A percentile compares a stretch with the other conserved stretches of the same genome.
These are phyloP conservation scores for Urocynchramus pylzowi DNA, from an alignment of 2,113 vertebrate genomes.

Conservation along the genomic window DNA sequence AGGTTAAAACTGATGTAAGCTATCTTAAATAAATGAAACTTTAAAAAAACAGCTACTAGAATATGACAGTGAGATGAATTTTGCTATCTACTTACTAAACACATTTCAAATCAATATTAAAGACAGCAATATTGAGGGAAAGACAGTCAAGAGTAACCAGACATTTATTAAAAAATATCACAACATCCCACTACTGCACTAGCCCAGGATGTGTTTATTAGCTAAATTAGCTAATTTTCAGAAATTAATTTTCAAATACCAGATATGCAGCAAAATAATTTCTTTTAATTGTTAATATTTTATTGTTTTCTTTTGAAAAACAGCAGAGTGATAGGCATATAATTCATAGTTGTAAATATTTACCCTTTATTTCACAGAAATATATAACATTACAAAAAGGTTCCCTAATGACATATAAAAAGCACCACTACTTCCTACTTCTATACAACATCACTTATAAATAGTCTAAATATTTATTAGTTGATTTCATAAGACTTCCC, in stretches of 20 bases:
- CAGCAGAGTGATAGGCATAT: neutral
- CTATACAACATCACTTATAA: neutral
- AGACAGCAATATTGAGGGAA: neutral
- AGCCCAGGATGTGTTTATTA: neutral
- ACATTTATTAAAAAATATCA: neutral
- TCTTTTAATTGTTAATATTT: neutral
- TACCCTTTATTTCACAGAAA: neutral
- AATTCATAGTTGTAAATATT: neutral
- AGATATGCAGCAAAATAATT: neutral
- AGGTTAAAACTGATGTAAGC: neutral
- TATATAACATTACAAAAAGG: neutral
- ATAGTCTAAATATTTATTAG: neutral
- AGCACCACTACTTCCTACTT: neutral
- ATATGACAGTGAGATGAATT: neutral
- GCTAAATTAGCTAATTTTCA: neutral
- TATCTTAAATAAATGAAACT: neutral
- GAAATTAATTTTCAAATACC: neutral
- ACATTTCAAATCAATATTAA: neutral
- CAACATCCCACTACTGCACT: neutral
- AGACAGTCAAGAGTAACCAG: neutral
- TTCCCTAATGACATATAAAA: neutral
- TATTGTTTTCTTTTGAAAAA: neutral
- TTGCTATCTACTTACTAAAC: neutral
- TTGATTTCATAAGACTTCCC: neutral
- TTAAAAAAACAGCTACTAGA: neutral